Conservation (phyloP, 2,888 invertebrate genomes). For the Coleophora deauratella region DNA sequence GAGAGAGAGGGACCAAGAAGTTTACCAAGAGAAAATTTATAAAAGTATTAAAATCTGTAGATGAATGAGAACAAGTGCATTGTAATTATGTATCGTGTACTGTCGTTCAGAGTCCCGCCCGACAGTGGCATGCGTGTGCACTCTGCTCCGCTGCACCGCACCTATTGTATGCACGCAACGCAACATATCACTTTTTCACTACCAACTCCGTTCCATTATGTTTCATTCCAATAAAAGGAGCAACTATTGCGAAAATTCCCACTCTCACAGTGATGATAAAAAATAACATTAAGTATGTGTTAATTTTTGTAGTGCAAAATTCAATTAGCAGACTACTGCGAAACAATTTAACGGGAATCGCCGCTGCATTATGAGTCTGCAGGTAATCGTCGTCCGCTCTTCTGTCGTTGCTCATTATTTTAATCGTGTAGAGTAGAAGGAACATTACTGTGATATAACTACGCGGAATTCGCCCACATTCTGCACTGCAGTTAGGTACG, state of each 20-base stretch:
- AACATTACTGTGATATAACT: too few relatives aligned
- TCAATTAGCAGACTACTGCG: conserved; percentile 22
- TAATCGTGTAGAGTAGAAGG: not conserved
- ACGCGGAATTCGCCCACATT: too few relatives aligned
- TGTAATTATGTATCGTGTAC: too few relatives aligned
- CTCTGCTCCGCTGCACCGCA: too few relatives aligned
- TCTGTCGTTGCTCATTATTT: not conserved
- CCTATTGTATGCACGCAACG: conserved; percentile 36
- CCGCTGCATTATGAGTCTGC: conserved; percentile 1
- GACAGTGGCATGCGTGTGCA: too few relatives aligned
- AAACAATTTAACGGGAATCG: conserved; percentile 14
- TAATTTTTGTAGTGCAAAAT: conserved; percentile 41
- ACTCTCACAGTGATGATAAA: conserved; percentile 41
- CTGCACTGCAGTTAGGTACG: not conserved
- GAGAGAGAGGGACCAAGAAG: too few relatives aligned
- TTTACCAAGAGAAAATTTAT: too few relatives aligned
- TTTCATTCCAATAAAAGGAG: conserved; percentile 45
- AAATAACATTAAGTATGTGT: conserved; percentile 46
- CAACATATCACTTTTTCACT: conserved; percentile 38
- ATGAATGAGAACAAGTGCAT: too few relatives aligned
- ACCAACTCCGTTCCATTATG: conserved; percentile 37
- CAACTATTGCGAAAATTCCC: conserved; percentile 44
- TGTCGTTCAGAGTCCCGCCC: too few relatives aligned
- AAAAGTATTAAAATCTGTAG: too few relatives aligned
- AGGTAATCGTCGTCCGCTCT: not conserved